phyloP scores from a whole-genome alignment of 2,113 vertebrate genomes.

The Eidolon helvum region DNA sequence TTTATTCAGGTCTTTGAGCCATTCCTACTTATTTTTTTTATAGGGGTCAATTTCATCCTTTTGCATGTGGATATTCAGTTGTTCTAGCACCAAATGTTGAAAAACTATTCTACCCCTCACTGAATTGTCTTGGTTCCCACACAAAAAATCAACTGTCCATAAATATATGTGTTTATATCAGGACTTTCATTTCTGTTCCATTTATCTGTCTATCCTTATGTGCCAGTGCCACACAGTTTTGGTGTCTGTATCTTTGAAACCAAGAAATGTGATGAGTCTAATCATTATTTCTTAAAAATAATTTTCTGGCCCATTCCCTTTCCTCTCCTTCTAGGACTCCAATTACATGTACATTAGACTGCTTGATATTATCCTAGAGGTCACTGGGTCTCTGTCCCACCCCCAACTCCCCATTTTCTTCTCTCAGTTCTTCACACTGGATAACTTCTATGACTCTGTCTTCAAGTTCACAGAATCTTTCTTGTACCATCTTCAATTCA shows the following conservation, averaged over 20 bases:
- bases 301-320: background rate
- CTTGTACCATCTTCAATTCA: background rate
- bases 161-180: background rate
- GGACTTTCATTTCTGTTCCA: background rate
- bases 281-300: conserved; percentile 1
- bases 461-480: background rate
- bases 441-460: background rate
- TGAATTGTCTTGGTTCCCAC: background rate
- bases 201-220: background rate
- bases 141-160: background rate
- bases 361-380: background rate
- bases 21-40: background rate
- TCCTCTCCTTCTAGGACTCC: background rate
- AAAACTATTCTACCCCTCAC: background rate
- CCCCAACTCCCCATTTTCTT: background rate
- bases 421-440: background rate
- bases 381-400: background rate
- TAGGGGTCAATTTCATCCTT: background rate
- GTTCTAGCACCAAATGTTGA: background rate
- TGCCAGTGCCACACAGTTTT: background rate
- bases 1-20: background rate
- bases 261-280: background rate
- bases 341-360: background rate
- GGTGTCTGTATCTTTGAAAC: background rate
- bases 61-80: background rate